Evolutionary conservation across 2,113 vertebrate genomes (phyloP).

Genomic region (Elephantulus edwardii): DNA sequence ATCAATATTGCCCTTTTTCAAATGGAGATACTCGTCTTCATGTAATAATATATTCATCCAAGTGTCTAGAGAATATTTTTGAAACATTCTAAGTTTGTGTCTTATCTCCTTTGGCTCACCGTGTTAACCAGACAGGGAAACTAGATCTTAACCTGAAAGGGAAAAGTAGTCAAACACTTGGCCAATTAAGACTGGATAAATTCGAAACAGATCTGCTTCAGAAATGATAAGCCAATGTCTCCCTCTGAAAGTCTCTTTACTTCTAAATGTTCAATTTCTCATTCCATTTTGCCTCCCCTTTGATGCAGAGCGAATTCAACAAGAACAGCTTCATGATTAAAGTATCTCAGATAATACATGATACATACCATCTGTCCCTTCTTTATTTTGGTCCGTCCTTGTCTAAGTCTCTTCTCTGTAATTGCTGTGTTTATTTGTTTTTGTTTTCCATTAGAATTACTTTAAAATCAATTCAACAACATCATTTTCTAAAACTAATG

Average conservation of each 20-base stretch:
- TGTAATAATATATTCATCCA: constrained; percentile 30
- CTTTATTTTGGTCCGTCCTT: neutral
- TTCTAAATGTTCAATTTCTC: neutral
- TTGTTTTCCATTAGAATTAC: neutral
- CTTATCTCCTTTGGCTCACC: too few relatives aligned
- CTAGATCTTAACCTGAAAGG: constrained; percentile 4
- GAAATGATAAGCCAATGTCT: neutral
- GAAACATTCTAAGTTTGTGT: too few relatives aligned
- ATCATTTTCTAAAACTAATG: neutral
- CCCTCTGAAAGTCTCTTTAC: neutral
- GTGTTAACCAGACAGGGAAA: constrained; percentile 8
- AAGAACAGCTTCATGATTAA: neutral
- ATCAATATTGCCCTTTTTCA: constrained; percentile 62
- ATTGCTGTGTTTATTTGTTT: neutral
- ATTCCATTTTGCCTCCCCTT: neutral
- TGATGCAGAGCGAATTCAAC: constrained; percentile 37
- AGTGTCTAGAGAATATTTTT: constrained; percentile 14
- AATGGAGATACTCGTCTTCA: neutral
- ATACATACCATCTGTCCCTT: neutral
- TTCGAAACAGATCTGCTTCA: neutral
- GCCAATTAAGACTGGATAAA: neutral
- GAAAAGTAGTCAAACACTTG: neutral
- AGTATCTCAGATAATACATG: neutral
- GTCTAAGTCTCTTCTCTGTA: neutral
- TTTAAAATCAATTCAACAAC: neutral